These are phyloP conservation scores for Argya squamiceps DNA, from an alignment of 2,797 vertebrate species.

Conservation along the genomic window DNA sequence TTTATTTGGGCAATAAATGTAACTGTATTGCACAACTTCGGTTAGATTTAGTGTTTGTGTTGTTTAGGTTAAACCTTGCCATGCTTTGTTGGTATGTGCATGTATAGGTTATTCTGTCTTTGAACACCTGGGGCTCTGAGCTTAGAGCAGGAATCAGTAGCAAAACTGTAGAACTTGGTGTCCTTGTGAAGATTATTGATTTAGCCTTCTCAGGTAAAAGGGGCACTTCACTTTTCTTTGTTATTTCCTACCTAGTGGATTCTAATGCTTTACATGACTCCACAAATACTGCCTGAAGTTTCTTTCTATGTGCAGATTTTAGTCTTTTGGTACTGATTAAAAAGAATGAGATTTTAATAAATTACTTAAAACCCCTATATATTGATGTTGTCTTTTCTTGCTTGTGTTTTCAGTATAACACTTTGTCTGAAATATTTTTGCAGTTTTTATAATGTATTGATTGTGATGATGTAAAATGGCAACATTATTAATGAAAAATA, in stretches of 20 bases:
- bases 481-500: not conserved
- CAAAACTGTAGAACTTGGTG: not conserved
- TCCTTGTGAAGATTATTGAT: not conserved
- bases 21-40: not conserved
- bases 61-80: not conserved
- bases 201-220: not conserved
- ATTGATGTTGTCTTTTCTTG: not conserved
- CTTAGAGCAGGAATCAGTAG: not conserved
- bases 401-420: not conserved
- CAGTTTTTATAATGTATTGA: not conserved
- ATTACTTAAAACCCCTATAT: fast-evolving
- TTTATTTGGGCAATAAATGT: not conserved
- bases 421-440: not conserved
- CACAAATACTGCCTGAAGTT: not conserved
- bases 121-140: not conserved
- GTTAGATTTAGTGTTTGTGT: not conserved
- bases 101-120: not conserved
- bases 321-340: not conserved
- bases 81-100: not conserved
- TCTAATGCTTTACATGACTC: not conserved
- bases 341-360: not conserved
- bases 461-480: not conserved
- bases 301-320: not conserved
- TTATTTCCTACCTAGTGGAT: not conserved
- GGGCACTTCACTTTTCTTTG: not conserved